A percentile compares a stretch with the other conserved stretches of the same genome.
Conservation (phyloP, 2,797 vertebrate species). For the Pyrocephalus nanus region DNA sequence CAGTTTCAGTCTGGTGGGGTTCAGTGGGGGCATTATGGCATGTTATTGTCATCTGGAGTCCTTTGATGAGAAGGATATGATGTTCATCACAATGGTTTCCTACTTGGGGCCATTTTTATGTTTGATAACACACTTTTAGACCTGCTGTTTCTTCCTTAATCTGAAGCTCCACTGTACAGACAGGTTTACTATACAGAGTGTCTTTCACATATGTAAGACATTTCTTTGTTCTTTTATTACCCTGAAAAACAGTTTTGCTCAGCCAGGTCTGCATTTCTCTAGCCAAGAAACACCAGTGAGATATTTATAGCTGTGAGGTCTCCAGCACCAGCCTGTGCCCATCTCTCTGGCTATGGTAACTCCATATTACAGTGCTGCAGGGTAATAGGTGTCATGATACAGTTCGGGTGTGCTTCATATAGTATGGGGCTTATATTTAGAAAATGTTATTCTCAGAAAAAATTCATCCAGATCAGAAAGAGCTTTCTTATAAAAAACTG, state of each 20-base stretch:
- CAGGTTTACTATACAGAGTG: neutral
- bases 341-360: neutral
- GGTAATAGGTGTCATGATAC: neutral
- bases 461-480: neutral
- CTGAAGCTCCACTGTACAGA: neutral
- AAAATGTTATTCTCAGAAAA: neutral
- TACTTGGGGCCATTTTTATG: neutral
- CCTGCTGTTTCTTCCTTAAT: neutral
- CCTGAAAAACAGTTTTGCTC: neutral
- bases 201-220: neutral
- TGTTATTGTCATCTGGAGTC: neutral
- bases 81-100: neutral
- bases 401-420: neutral
- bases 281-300: neutral
- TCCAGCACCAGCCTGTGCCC: neutral
- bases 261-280: neutral
- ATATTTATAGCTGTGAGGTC: neutral
- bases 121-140: neutral
- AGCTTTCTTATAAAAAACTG: neutral
- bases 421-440: neutral
- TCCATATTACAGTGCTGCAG: neutral
- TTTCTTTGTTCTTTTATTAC: neutral
- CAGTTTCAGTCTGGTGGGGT: neutral
- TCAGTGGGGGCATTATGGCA: accelerated
- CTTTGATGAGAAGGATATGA: neutral